phyloP scores from a whole-genome alignment of 1,140 invertebrate genomes.

The Papilio polytes region DNA sequence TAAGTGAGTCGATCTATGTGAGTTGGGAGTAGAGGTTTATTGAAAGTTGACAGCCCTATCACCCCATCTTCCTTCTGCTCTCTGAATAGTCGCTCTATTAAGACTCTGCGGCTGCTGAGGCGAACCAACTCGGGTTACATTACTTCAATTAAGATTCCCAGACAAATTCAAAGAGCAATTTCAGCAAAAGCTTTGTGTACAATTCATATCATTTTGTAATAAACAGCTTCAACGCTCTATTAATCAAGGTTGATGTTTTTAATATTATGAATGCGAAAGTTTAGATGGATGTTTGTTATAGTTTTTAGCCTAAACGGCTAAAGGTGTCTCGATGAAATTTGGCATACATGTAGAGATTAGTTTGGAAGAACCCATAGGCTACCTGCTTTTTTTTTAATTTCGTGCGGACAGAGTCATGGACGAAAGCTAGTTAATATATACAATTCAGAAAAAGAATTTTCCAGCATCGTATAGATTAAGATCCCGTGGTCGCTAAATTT shows the following conservation, averaged over 20 bases:
- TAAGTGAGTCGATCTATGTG: background rate
- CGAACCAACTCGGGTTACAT: constrained; percentile 2
- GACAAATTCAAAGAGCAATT: constrained; percentile 12
- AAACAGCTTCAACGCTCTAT: background rate
- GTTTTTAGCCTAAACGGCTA: too few relatives aligned
- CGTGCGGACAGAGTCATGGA: too few relatives aligned
- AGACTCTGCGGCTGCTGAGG: background rate
- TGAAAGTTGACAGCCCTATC: background rate
- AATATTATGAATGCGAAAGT: too few relatives aligned
- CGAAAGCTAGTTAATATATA: background rate
- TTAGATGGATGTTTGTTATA: too few relatives aligned
- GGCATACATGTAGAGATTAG: too few relatives aligned
- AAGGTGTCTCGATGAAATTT: too few relatives aligned
- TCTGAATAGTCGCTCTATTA: constrained; percentile 10
- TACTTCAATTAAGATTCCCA: constrained; percentile 3
- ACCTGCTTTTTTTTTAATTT: too few relatives aligned
- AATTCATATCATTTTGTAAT: background rate
- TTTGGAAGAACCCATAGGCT: too few relatives aligned
- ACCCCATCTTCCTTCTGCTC: background rate
- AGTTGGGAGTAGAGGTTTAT: background rate
- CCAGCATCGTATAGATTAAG: background rate
- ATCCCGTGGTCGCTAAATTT: background rate
- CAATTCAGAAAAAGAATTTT: background rate
- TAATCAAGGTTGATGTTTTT: background rate
- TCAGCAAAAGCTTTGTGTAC: background rate